Percentiles rank a stretch among this genome's conserved stretches.
Conservation (phyloP, 2,888 invertebrate species). For the Xanthorhoe spadicearia region DNA sequence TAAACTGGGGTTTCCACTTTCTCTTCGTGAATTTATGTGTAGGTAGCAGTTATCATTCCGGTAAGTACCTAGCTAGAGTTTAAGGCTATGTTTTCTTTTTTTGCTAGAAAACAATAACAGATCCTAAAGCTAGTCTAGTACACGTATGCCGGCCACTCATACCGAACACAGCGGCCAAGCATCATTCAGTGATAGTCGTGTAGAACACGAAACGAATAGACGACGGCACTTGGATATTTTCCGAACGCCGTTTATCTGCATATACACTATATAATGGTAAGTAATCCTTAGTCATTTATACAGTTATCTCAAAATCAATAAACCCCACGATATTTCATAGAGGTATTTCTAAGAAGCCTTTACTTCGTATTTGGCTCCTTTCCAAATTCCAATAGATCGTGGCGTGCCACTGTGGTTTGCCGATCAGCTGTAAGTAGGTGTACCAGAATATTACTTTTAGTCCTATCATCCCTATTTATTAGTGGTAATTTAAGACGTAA, state of each 20-base stretch:
- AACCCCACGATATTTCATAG: constrained; percentile 12
- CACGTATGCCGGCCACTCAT: no score
- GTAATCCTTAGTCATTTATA: neutral
- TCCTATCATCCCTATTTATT: no score
- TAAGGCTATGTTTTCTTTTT: no score
- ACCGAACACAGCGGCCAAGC: no score
- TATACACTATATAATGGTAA: neutral
- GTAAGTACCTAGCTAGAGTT: neutral
- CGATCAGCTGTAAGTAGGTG: neutral
- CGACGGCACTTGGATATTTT: neutral
- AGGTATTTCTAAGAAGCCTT: constrained; percentile 9
- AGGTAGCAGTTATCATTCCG: no score
- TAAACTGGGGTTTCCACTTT: neutral
- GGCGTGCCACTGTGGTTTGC: constrained; percentile 18
- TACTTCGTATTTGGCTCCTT: constrained; percentile 11
- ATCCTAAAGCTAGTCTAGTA: no score
- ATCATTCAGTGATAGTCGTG: no score
- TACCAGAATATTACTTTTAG: no score
- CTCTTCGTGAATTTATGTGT: neutral
- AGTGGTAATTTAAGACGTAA: no score
- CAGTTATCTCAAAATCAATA: constrained; percentile 10
- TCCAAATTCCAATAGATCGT: constrained; percentile 21
- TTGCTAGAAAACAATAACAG: no score
- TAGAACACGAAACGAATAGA: no score
- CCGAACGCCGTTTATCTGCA: neutral